Percentiles rank a stretch among this genome's conserved stretches.
Evolutionary conservation across 1,140 invertebrate genomes (phyloP).

Genomic region (Choristoneura fumiferana): DNA sequence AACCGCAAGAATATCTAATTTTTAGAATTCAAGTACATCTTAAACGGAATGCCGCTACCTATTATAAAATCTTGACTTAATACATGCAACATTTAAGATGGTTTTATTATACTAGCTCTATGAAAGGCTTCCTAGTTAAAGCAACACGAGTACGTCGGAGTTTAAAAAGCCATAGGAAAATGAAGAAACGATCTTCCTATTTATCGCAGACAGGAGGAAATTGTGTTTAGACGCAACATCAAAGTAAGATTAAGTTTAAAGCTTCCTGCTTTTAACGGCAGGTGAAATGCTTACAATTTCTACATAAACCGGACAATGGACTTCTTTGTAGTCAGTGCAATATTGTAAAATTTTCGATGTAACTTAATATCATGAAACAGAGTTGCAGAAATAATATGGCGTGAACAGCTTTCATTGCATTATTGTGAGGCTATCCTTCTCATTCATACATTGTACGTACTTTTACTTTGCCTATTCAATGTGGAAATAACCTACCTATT

Average conservation of each 20-base stretch:
- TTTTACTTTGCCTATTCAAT: too few species aligned
- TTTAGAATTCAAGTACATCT: too few species aligned
- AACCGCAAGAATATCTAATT: too few species aligned
- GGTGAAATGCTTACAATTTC: conserved; percentile 13
- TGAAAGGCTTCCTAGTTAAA: too few species aligned
- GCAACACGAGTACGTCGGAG: background rate
- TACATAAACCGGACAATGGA: background rate
- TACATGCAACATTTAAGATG: too few species aligned
- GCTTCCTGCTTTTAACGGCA: conserved; percentile 8
- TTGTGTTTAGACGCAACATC: conserved; percentile 16
- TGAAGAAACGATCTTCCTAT: background rate
- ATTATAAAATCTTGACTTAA: too few species aligned
- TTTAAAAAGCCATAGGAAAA: background rate
- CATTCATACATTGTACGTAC: conserved; percentile 5
- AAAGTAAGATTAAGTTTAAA: conserved; percentile 14
- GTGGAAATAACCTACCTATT: too few species aligned
- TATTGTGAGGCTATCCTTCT: background rate
- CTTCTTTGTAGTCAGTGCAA: background rate
- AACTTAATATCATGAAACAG: conserved; percentile 14
- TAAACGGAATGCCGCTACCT: too few species aligned
- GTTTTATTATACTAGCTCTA: too few species aligned
- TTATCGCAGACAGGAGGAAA: conserved; percentile 10
- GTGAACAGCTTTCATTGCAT: conserved; percentile 7
- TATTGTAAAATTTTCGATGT: conserved; percentile 10
- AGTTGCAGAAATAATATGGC: conserved; percentile 9